Percentiles rank a stretch among this genome's conserved stretches.
phyloP scores from a whole-genome alignment of 2,888 invertebrate species.

The Morinoia aosen region DNA sequence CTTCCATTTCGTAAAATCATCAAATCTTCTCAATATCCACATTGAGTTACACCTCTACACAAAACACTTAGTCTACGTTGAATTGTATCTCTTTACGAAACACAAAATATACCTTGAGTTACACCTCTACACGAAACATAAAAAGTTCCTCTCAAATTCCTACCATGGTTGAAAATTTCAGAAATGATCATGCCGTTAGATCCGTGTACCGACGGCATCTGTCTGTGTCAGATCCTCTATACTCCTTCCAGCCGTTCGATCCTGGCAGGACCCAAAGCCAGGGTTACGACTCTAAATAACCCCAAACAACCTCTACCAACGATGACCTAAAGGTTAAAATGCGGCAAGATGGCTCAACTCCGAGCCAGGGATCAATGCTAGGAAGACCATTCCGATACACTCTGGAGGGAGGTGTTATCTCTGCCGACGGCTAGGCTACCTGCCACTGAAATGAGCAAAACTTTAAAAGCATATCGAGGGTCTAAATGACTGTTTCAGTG shows the following conservation, averaged over 20 bases:
- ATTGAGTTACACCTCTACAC: too few relatives aligned
- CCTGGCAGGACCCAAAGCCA: not conserved
- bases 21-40: too few relatives aligned
- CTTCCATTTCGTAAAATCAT: too few relatives aligned
- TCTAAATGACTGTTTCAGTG: not conserved
- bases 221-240: not conserved
- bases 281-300: constrained; percentile 17
- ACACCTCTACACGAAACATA: too few relatives aligned
- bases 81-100: too few relatives aligned
- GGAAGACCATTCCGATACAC: constrained; percentile 10
- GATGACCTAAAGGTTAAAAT: constrained; percentile 33
- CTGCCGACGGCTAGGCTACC: not conserved
- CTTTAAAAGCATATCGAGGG: not conserved
- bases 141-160: not conserved
- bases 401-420: not conserved
- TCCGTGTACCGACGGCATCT: not conserved
- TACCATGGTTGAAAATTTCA: not conserved
- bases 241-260: not conserved
- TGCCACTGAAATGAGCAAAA: not conserved
- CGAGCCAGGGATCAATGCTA: constrained; percentile 5
- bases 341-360: constrained; percentile 6
- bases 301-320: not conserved
- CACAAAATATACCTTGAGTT: too few relatives aligned
- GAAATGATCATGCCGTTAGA: not conserved
- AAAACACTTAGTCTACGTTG: too few relatives aligned